Percentiles rank a stretch among this genome's conserved stretches.
Evolutionary conservation across 2,113 vertebrate species (phyloP).

Genomic region (Argyrosomus japonicus): DNA sequence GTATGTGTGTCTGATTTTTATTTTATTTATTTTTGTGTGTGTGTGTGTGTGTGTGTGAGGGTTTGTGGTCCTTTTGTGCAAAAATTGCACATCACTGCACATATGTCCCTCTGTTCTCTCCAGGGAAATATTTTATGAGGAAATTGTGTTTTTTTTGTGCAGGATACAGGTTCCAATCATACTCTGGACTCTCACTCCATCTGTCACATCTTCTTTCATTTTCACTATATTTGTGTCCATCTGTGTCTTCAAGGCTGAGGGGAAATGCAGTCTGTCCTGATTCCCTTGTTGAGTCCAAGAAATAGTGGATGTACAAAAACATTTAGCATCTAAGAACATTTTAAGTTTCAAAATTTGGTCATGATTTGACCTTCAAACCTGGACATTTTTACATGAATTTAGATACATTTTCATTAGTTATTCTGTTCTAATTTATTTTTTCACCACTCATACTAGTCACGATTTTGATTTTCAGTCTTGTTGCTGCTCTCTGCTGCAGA

Average conservation of each 20-base stretch:
- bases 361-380: neutral
- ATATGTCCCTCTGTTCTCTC: conserved; percentile 31
- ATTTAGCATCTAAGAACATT: neutral
- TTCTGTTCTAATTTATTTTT: neutral
- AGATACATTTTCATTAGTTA: neutral
- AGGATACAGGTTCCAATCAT: conserved; percentile 5
- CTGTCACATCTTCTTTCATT: conserved; percentile 20
- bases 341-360: neutral
- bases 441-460: neutral
- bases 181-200: neutral
- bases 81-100: conserved; percentile 21
- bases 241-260: conserved; percentile 7
- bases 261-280: neutral
- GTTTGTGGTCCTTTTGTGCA: neutral
- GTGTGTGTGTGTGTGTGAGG: neutral
- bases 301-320: neutral
- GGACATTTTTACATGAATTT: neutral
- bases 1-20: neutral
- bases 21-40: too few species aligned
- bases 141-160: neutral
- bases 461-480: neutral
- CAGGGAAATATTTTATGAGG: conserved; percentile 33
- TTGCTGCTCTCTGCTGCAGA: conserved; percentile 67
- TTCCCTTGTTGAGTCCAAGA: neutral
- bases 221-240: neutral